These are phyloP conservation scores for Brachionus calyciflorus DNA, from an alignment of 1,140 invertebrate genomes.

Conservation along the genomic window DNA sequence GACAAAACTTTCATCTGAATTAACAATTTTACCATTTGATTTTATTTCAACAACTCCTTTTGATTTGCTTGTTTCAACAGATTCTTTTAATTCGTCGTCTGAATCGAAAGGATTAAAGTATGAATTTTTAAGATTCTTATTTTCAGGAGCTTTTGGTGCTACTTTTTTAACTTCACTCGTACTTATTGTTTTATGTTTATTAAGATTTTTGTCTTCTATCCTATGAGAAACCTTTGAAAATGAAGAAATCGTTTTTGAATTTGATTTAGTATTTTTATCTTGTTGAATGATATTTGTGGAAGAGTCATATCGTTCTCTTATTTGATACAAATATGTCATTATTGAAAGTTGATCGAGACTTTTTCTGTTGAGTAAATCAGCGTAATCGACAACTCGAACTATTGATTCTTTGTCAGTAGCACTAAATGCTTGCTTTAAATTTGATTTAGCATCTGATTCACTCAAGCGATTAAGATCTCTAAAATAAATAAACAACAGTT, in stretches of 20 bases:
- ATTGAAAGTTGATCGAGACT: conserved; percentile 28
- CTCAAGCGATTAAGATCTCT: background rate
- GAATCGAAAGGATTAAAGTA: conserved; percentile 29
- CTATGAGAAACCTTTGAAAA: background rate
- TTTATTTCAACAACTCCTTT: background rate
- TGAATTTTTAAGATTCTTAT: background rate
- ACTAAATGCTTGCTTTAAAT: conserved; percentile 39
- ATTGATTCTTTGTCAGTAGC: conserved; percentile 39
- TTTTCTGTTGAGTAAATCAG: conserved; percentile 30
- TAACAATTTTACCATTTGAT: background rate
- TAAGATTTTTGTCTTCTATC: background rate
- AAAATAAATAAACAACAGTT: too few species aligned
- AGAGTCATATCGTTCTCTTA: conserved; percentile 25
- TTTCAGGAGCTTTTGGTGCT: background rate
- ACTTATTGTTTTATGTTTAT: background rate
- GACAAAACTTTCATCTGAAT: too few species aligned
- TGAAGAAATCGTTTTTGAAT: conserved; percentile 10
- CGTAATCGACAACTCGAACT: conserved; percentile 18
- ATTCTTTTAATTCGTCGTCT: too few species aligned
- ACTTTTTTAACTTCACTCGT: background rate
- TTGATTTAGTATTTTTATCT: background rate
- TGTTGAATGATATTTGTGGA: background rate
- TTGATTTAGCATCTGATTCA: background rate
- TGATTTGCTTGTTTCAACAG: background rate
- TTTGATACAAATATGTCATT: conserved; percentile 44